These are phyloP conservation scores for Sebastes itinus DNA, from an alignment of 2,797 vertebrate genomes.

Conservation along the genomic window DNA sequence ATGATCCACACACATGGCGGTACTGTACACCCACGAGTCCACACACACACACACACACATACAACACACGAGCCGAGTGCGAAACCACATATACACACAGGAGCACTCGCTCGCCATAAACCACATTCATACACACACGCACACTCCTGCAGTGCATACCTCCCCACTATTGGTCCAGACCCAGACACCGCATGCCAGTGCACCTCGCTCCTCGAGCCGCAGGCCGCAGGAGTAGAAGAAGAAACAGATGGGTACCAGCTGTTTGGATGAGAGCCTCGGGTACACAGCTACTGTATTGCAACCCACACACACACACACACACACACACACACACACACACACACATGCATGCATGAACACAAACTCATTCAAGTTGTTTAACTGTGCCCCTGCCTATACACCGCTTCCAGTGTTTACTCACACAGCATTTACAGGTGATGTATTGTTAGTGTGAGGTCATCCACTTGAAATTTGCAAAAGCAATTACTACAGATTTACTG, in stretches of 20 bases:
- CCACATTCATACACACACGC: slow-evolving; percentile 65
- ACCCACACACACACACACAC: slow-evolving; percentile 58
- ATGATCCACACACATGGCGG: slow-evolving; percentile 21
- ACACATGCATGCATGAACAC: slow-evolving; percentile 25
- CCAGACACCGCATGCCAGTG: slow-evolving; percentile 77
- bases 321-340: slow-evolving; percentile 34
- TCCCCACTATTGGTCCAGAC: slow-evolving; percentile 68
- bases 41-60: slow-evolving; percentile 7
- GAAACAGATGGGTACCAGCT: slow-evolving; percentile 85
- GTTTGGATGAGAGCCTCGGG: slow-evolving; percentile 75
- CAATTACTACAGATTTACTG: background rate
- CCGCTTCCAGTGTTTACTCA: slow-evolving; percentile 31
- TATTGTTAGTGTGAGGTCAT: slow-evolving; percentile 8
- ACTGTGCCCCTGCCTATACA: slow-evolving; percentile 24
- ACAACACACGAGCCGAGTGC: slow-evolving; percentile 26
- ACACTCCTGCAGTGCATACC: slow-evolving; percentile 68
- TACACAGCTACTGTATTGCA: slow-evolving; percentile 81
- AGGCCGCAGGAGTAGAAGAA: slow-evolving; percentile 75
- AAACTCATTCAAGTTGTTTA: slow-evolving; percentile 51
- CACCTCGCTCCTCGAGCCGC: slow-evolving; percentile 74
- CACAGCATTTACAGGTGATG: slow-evolving; percentile 31
- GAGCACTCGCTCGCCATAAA: slow-evolving; percentile 52
- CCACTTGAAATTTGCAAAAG: background rate
- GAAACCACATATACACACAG: slow-evolving; percentile 60
- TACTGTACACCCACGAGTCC: background rate